Evolutionary conservation across 1,140 invertebrate species (phyloP).

Genomic region (Asbolus verrucosus): DNA sequence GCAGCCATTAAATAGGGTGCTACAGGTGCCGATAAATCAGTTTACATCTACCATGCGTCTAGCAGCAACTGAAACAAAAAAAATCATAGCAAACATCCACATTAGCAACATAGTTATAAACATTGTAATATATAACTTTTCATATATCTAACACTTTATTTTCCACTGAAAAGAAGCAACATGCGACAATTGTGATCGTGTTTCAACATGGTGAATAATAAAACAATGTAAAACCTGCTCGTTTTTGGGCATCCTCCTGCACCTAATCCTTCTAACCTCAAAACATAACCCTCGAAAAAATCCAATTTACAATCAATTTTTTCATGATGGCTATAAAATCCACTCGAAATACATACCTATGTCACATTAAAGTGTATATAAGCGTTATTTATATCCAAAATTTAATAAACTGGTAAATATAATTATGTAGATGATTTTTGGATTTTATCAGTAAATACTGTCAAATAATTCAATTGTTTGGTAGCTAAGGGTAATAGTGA

Average conservation of each 20-base stretch:
- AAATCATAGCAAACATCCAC: slow-evolving; percentile 2
- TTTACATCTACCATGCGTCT: slow-evolving; percentile 50
- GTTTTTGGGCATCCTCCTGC: slow-evolving; percentile 23
- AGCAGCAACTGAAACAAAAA: slow-evolving; percentile 53
- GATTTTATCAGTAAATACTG: slow-evolving; percentile 2
- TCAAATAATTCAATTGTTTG: slow-evolving; percentile 33
- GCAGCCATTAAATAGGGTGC: slow-evolving; percentile 76
- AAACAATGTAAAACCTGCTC: slow-evolving; percentile 35
- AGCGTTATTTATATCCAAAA: slow-evolving; percentile 19
- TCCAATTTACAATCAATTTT: too few relatives aligned
- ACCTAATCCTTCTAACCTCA: slow-evolving; percentile 1
- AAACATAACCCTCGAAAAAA: neutral
- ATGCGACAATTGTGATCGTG: slow-evolving; percentile 9
- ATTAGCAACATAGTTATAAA: neutral
- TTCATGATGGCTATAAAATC: neutral
- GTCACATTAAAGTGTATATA: slow-evolving; percentile 16
- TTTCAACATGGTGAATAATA: slow-evolving; percentile 10
- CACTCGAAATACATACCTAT: slow-evolving; percentile 26
- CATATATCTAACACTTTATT: neutral
- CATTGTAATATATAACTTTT: too few relatives aligned
- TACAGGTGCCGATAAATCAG: slow-evolving; percentile 39
- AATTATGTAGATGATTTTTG: slow-evolving; percentile 15
- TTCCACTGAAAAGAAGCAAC: slow-evolving; percentile 1
- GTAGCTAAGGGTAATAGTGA: slow-evolving; percentile 10
- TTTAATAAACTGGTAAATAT: slow-evolving; percentile 35